Percentiles rank a stretch among this genome's conserved stretches.
Conservation (phyloP, 2,113 vertebrate genomes). For the Protobothrops mucrosquamatus region DNA sequence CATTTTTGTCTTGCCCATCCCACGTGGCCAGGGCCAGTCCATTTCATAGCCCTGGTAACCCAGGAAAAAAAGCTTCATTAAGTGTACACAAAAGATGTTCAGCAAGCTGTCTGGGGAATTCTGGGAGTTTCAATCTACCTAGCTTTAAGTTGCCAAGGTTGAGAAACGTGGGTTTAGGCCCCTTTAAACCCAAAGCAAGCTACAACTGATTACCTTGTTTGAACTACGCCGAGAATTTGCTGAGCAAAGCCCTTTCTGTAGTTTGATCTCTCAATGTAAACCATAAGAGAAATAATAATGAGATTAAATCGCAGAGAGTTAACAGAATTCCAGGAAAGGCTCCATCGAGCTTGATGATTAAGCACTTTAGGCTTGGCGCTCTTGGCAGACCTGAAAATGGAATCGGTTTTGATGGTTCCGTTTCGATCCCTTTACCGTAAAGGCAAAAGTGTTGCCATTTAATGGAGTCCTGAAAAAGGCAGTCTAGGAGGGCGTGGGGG, state of each 20-base stretch:
- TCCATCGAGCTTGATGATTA: not conserved
- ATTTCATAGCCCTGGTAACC: constrained; percentile 47
- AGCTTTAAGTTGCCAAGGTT: too few relatives aligned
- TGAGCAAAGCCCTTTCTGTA: not conserved
- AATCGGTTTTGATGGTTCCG: not conserved
- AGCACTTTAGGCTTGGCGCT: not conserved
- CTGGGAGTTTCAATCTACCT: too few relatives aligned
- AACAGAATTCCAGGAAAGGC: constrained; percentile 11
- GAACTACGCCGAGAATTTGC: not conserved
- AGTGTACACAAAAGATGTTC: too few relatives aligned
- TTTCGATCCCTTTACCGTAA: not conserved
- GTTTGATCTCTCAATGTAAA: constrained; percentile 25
- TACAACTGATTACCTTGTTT: constrained; percentile 22
- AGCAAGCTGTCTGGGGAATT: too few relatives aligned
- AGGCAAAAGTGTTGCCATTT: not conserved
- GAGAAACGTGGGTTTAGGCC: too few relatives aligned
- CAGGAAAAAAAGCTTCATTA: constrained; percentile 29
- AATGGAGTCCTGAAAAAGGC: not conserved
- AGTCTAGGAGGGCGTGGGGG: not conserved
- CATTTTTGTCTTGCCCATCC: constrained; percentile 45
- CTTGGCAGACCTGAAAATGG: not conserved
- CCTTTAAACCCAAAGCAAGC: not conserved
- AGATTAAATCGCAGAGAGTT: not conserved
- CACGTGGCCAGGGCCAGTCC: constrained; percentile 17
- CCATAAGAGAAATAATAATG: constrained; percentile 28